phyloP scores from a whole-genome alignment of 1,140 invertebrate genomes.

The Drosophila tsacasi region DNA sequence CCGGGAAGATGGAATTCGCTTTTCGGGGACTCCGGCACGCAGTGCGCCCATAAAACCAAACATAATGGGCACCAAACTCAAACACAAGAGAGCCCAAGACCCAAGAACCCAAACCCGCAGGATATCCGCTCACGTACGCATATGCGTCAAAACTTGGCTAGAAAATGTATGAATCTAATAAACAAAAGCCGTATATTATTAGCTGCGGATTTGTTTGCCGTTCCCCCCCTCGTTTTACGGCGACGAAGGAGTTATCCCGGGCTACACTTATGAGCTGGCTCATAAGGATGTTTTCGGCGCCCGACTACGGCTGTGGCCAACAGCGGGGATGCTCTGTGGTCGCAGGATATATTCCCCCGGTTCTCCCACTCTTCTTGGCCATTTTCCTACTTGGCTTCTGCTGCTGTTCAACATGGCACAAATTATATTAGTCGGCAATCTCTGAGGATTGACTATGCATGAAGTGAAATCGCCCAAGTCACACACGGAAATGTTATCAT shows the following conservation, averaged over 20 bases:
- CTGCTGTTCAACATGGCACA: constrained; percentile 70
- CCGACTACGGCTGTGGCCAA: constrained; percentile 38
- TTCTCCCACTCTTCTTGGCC: background rate
- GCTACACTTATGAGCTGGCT: constrained; percentile 38
- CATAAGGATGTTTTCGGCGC: constrained; percentile 13
- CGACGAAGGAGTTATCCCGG: constrained; percentile 60
- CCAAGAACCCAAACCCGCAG: background rate
- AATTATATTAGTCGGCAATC: constrained; percentile 80
- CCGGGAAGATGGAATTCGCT: constrained; percentile 30
- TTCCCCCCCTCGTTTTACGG: constrained; percentile 8
- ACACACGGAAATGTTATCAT: constrained; percentile 75
- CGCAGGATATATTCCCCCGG: constrained; percentile 10
- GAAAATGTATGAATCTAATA: constrained; percentile 82
- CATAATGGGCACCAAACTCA: constrained; percentile 58
- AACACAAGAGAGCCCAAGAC: background rate
- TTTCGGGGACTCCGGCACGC: constrained; percentile 43
- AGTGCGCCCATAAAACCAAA: constrained; percentile 68
- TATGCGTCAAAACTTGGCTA: constrained; percentile 63
- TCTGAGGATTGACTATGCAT: constrained; percentile 73
- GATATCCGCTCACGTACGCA: constrained; percentile 28
- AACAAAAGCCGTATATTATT: constrained; percentile 83
- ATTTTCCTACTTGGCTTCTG: constrained; percentile 16
- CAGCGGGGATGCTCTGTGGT: constrained; percentile 20
- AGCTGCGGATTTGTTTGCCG: constrained; percentile 73
- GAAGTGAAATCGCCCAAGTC: constrained; percentile 25